Evolutionary conservation across 2,888 invertebrate genomes (phyloP), one percentile per base, ranked within the genome.

Genomic region (Polyploca ridens): DNA sequence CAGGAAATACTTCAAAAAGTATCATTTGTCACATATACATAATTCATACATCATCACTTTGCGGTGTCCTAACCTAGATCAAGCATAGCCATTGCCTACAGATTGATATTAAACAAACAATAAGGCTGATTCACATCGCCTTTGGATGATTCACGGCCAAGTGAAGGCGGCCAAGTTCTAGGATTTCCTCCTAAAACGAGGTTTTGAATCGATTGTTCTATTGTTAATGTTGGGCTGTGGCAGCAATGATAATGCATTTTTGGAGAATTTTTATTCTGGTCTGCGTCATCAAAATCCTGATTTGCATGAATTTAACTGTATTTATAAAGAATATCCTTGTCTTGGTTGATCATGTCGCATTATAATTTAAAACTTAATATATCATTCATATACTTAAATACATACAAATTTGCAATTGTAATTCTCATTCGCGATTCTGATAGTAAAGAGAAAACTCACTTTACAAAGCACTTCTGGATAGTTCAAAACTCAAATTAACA

Each of bases 11-110:
- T 46, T 46, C 46, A 7, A 46, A 41, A 41, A 62, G 58, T 63
- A 64, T 67, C 59, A 63, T 76, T 72, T 73, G 81, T 79, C 76
- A 44, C 19, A 44, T 78, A 82, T 86, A 69, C 78, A 86, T 85
- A 73, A 86, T 86, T 86, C 82, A 84, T 64, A 46, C 46, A 41
- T 66, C 58, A 63, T 69, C 82, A n/a, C 46, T 46, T 46, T 46
- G 84, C 62, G 85, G 86, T 83, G 72, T 73, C 70, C 75, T 77
- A 81, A 81, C 86, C 83, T 78, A 85, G 78, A 80, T 83, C 73
- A 74, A 63, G 64, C 66, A 66, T 73, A 74, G 70, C 73, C 73
- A 64, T 64, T 68, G 81, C 75, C 66, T 84, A 78, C 83, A 76
- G 84, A 85, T 83, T 74, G 75, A 75, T 77, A n/a, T n/a, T n/a